Evolutionary conservation across 1,140 invertebrate genomes (phyloP), one percentile per base, ranked within the genome.

Genomic region (Drosophila rhopaloa): DNA sequence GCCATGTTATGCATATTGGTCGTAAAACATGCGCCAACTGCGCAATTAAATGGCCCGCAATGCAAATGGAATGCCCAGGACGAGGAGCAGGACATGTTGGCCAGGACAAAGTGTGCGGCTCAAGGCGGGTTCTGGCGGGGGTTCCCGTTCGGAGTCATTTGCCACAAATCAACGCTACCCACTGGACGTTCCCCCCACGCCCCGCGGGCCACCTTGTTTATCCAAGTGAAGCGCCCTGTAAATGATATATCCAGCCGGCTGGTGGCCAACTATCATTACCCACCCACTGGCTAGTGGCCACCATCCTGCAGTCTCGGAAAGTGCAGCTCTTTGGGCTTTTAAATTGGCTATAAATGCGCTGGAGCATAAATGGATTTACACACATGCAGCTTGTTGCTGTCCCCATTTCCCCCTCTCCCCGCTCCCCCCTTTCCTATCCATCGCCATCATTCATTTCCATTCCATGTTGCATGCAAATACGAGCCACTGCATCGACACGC

Each of bases 341-440:
- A 85, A 86, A 85, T 85, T 85, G 82, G 83, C 82, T 76, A 85
- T 85, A 85, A 85, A 86, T 86, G 82, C 82, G 56, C 79, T 85
- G 82, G 65, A 65, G 82, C 82, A 86, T 82, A 86, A 85, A 85
- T 81, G 79, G 82, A 86, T 86, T 85, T 85, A 85, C 82, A 86
- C 83, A 85, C 82, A 85, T 79, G 75, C 79, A 48, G 81, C 82
- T 86, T 86, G 81, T 86, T 88, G 79, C 82, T 76, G 61, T 55
- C 50, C 27, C 48, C 48, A 32, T 19, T 35, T 32, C 1, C 47
- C 40, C 29, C 6, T 8, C 6, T 1, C 8, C 29, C 29, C 29
- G 0, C 6, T 2, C 29, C 0, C 50, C 24, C 24, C 24, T 24
- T 4, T 0, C 24, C 24, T 4, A 24, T 24, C 29, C 24, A 4